These are phyloP conservation scores for Lydus trimaculatus DNA, from an alignment of 2,888 invertebrate genomes.

Conservation along the genomic window DNA sequence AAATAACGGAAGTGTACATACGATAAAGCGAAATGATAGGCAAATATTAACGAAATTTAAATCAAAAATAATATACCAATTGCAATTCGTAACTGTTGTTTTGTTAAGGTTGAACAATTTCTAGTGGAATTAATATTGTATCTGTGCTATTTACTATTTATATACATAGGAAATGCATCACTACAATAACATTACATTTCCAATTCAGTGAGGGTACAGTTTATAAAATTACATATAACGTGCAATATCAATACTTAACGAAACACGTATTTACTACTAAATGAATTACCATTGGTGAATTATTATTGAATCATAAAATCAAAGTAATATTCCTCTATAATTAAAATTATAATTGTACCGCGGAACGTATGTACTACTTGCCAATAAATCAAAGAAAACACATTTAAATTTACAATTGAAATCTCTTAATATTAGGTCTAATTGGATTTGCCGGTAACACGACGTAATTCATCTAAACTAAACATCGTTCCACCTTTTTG, in stretches of 20 bases:
- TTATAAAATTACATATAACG: slow-evolving; percentile 18
- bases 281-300: slow-evolving; percentile 9
- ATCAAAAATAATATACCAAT: slow-evolving; percentile 12
- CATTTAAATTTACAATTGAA: not conserved
- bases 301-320: not conserved
- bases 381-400: not conserved
- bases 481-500: slow-evolving; percentile 32
- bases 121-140: slow-evolving; percentile 15
- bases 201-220: slow-evolving; percentile 21
- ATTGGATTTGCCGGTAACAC: not conserved
- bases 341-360: slow-evolving; percentile 11
- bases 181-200: slow-evolving; percentile 21
- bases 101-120: slow-evolving; percentile 14
- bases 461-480: slow-evolving; percentile 21
- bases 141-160: slow-evolving; percentile 13
- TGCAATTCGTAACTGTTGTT: slow-evolving; percentile 10
- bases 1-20: slow-evolving; percentile 19
- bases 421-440: slow-evolving; percentile 5
- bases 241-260: slow-evolving; percentile 12
- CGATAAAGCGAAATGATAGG: not conserved
- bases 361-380: slow-evolving; percentile 22
- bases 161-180: slow-evolving; percentile 27
- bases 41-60: not conserved
- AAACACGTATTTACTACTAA: not conserved
- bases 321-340: slow-evolving; percentile 6